Evolutionary conservation across 2,888 invertebrate species (phyloP).

Genomic region (Melitaea athalia): DNA sequence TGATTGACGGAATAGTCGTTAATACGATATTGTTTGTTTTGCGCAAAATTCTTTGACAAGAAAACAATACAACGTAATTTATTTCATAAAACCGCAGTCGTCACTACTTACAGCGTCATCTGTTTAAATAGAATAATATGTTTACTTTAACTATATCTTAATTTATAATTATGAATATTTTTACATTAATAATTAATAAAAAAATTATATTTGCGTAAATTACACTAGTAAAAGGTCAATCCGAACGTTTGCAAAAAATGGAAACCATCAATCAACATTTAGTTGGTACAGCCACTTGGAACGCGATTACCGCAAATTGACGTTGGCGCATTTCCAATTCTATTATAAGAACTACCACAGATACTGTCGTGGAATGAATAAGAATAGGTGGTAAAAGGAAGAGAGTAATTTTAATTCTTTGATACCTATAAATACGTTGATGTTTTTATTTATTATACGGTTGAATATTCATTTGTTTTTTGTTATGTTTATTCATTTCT

Average conservation of each 20-base stretch:
- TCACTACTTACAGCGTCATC: no score
- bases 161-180: no score
- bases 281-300: constrained; percentile 71
- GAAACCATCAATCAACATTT: constrained; percentile 74
- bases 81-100: no score
- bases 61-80: no score
- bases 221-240: constrained; percentile 51
- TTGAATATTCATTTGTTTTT: background rate
- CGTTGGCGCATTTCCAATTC: constrained; percentile 71
- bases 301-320: constrained; percentile 69
- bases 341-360: constrained; percentile 48
- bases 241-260: constrained; percentile 60
- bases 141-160: no score
- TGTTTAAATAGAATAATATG: no score
- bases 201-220: constrained; percentile 48
- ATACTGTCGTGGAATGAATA: constrained; percentile 42
- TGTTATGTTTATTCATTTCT: background rate
- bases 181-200: background rate
- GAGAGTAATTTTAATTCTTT: constrained; percentile 34
- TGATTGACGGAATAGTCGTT: constrained; percentile 9
- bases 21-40: no score
- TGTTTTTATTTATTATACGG: background rate
- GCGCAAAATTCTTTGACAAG: no score
- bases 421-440: background rate
- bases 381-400: constrained; percentile 38